These are phyloP conservation scores for Watsonalla binaria DNA, from an alignment of 2,888 invertebrate genomes.

Conservation along the genomic window DNA sequence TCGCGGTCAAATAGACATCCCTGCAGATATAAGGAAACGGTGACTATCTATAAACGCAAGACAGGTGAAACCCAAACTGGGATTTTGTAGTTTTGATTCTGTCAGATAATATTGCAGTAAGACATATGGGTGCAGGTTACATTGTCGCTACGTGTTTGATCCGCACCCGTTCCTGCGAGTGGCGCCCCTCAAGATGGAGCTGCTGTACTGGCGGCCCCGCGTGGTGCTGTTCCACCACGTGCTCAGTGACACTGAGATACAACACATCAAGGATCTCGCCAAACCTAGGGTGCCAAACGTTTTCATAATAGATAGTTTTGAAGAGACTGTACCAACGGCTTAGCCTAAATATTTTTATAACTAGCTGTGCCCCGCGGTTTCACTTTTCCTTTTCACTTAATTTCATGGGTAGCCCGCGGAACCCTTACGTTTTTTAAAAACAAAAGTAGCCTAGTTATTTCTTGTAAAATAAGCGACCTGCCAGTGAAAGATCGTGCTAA, in stretches of 20 bases:
- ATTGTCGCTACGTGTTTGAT: conserved; percentile 85
- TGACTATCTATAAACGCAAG: conserved; percentile 14
- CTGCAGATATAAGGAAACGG: conserved; percentile 47
- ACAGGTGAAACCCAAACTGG: too few species aligned
- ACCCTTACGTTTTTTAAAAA: too few species aligned
- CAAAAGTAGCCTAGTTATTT: too few species aligned
- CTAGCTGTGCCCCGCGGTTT: too few species aligned
- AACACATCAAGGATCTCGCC: conserved; percentile 89
- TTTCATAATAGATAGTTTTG: not conserved
- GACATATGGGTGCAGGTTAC: conserved; percentile 61
- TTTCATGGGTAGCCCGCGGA: too few species aligned
- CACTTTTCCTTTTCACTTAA: too few species aligned
- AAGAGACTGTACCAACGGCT: too few species aligned
- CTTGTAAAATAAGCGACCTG: too few species aligned
- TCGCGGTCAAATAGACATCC: conserved; percentile 83
- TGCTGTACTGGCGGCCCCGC: conserved; percentile 87
- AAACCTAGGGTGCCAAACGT: conserved; percentile 84
- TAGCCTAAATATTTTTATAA: too few species aligned
- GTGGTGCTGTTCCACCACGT: conserved; percentile 93
- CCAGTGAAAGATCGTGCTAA: too few species aligned
- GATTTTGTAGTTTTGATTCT: too few species aligned
- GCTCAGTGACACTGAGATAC: conserved; percentile 91
- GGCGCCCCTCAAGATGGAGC: conserved; percentile 90
- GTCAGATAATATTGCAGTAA: too few species aligned
- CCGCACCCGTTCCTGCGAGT: conserved; percentile 85